These are phyloP conservation scores for Thalassophryne amazonica DNA, from an alignment of 2,797 vertebrate genomes.

Conservation along the genomic window DNA sequence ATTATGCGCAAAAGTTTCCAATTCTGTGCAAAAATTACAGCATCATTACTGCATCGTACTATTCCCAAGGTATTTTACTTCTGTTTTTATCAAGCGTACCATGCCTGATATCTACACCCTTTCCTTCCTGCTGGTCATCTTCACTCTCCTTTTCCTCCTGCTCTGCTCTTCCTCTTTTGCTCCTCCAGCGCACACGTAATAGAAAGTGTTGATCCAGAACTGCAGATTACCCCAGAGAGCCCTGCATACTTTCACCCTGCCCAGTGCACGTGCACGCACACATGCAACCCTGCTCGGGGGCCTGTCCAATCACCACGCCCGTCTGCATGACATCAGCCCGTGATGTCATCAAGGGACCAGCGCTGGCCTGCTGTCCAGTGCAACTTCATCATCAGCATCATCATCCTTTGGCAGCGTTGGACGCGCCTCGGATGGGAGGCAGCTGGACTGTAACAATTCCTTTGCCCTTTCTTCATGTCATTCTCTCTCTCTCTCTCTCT, in stretches of 20 bases:
- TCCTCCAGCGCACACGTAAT: constrained; percentile 41
- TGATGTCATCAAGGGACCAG: constrained; percentile 83
- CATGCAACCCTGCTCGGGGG: constrained; percentile 61
- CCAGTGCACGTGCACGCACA: constrained; percentile 32
- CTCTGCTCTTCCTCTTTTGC: constrained; percentile 40
- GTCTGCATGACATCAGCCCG: constrained; percentile 77
- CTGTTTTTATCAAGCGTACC: no score
- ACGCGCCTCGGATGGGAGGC: constrained; percentile 58
- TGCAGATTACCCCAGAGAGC: constrained; percentile 58
- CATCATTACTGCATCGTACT: no score
- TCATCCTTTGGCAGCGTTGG: constrained; percentile 63
- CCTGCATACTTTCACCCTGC: constrained; percentile 65
- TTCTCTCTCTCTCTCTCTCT: constrained; percentile 5
- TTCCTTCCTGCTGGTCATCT: constrained; percentile 8
- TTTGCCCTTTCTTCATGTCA: constrained; percentile 50
- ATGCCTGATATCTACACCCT: constrained; percentile 1
- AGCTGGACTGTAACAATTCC: constrained; percentile 69
- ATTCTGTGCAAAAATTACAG: no score
- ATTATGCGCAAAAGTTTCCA: no score
- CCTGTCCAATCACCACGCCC: constrained; percentile 74
- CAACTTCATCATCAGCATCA: constrained; percentile 73
- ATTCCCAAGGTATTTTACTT: no score
- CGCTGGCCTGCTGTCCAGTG: constrained; percentile 64
- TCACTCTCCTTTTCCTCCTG: constrained; percentile 1
- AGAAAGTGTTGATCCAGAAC: constrained; percentile 50